These are phyloP conservation scores for Phalacrocorax pelagicus DNA, from an alignment of 2,113 vertebrate species.

Conservation along the genomic window DNA sequence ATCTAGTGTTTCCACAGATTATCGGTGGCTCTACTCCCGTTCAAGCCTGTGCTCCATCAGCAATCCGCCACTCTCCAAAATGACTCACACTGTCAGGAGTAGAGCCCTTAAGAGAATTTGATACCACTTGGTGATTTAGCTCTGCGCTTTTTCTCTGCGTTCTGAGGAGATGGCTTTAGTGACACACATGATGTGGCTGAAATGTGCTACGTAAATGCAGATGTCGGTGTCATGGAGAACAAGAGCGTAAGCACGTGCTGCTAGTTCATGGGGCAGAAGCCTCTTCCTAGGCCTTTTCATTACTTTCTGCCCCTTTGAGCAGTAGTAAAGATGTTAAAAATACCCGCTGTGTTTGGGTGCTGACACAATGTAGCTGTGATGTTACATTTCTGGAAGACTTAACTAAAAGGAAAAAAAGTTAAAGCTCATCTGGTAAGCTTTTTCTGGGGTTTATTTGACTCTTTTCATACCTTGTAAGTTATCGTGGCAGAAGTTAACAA, in stretches of 20 bases:
- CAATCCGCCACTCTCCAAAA: background rate
- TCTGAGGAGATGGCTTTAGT: background rate
- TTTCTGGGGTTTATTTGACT: background rate
- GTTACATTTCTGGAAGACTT: background rate
- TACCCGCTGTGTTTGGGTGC: background rate
- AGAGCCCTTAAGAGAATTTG: fast-evolving
- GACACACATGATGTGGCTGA: background rate
- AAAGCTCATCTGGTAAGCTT: background rate
- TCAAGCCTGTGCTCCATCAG: background rate
- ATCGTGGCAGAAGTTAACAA: background rate
- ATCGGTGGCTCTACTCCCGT: background rate
- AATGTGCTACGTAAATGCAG: background rate
- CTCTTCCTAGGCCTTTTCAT: background rate
- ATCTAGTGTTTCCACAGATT: background rate
- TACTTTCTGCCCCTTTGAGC: background rate
- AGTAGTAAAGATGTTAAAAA: background rate
- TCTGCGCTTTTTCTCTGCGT: fast-evolving
- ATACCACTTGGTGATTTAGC: background rate
- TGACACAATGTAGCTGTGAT: background rate
- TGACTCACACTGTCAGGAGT: fast-evolving
- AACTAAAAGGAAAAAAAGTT: background rate
- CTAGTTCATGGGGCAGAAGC: background rate
- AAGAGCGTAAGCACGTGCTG: background rate
- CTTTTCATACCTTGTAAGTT: background rate
- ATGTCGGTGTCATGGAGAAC: background rate